Conservation (phyloP, 2,888 invertebrate species). For the Drosophila kanekoi region DNA sequence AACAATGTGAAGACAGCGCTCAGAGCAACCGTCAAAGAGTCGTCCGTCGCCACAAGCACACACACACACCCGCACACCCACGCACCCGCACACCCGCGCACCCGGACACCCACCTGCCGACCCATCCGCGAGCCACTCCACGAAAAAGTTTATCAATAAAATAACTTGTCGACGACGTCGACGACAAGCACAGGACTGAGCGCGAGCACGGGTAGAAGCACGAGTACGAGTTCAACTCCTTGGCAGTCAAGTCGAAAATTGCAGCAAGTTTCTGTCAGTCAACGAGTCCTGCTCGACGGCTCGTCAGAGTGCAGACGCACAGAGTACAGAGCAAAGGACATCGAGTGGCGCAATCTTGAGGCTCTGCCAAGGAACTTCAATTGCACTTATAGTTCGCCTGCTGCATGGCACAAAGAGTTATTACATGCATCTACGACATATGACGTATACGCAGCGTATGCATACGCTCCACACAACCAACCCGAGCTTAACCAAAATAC, state of each 20-base stretch:
- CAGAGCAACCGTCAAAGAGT: slow-evolving; percentile 72
- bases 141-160: slow-evolving; percentile 79
- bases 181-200: slow-evolving; percentile 45
- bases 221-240: slow-evolving; percentile 48
- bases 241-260: slow-evolving; percentile 77
- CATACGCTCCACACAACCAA: slow-evolving; percentile 1
- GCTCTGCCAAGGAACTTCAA: slow-evolving; percentile 69
- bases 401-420: slow-evolving; percentile 53
- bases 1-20: slow-evolving; percentile 79
- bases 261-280: slow-evolving; percentile 70
- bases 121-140: slow-evolving; percentile 53
- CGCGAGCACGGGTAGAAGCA: slow-evolving; percentile 7
- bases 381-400: slow-evolving; percentile 70
- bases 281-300: slow-evolving; percentile 32
- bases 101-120: slow-evolving; percentile 4
- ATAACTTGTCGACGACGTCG: slow-evolving; percentile 77
- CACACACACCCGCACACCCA: background rate
- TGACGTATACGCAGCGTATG: slow-evolving; percentile 64
- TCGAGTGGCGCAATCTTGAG: slow-evolving; percentile 74
- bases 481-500: slow-evolving; percentile 15
- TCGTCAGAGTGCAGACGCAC: slow-evolving; percentile 34
- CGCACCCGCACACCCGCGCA: background rate
- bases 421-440: slow-evolving; percentile 39
- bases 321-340: slow-evolving; percentile 61
- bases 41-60: slow-evolving; percentile 20